Base-by-base conservation (phyloP, 2,797 vertebrate genomes). In the Crenichthys baileyi region DNA sequence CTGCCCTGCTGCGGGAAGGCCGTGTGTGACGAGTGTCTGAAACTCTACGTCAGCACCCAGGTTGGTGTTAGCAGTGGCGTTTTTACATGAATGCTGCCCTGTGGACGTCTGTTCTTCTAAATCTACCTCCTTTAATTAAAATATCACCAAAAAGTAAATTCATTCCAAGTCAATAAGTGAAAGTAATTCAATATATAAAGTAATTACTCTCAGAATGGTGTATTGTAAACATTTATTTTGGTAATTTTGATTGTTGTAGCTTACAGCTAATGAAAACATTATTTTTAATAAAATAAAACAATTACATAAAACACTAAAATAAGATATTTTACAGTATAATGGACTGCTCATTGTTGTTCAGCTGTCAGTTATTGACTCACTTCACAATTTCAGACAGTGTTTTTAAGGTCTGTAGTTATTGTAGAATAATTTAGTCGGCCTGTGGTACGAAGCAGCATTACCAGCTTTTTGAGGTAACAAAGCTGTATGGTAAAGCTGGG, bases 1-100 rank as follows among this genome's bases (percentile, higher is more conserved):
- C 90, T 98, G 84, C 95, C 96, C 81, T 99, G 98, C 95, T 99
- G 98, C 95, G 96, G 96, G 92, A 98, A 97, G 93, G 94, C 96
- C 48, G 97, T 99, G 89, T 99, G 98, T 86, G 97, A 97, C 75
- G 98, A 98, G 88, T 99, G 98, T 90, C 95, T 99, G 91, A 96
- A 96, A 87, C 92, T 96, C 88, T 99, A 99, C 95, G 96, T 98
- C 95, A 97, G 95, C 92, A 95, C 96, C 63, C 97, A 97, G 97
- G 97, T 98, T 93, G 92, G 91, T 91, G 5, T 0, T n/a, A 5
- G 51, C 29, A 1, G 53, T 15, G 46, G 26, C 16, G 24, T 29
- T 36, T 13, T 70, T 70, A 5, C 67, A 44, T 46, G 24, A 48
- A 53, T 53, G 16, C 51, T 53, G 16, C 51, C 18, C 51, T 53